Conservation (phyloP, 2,888 invertebrate genomes). For the Oegoconia quadripuncta region DNA sequence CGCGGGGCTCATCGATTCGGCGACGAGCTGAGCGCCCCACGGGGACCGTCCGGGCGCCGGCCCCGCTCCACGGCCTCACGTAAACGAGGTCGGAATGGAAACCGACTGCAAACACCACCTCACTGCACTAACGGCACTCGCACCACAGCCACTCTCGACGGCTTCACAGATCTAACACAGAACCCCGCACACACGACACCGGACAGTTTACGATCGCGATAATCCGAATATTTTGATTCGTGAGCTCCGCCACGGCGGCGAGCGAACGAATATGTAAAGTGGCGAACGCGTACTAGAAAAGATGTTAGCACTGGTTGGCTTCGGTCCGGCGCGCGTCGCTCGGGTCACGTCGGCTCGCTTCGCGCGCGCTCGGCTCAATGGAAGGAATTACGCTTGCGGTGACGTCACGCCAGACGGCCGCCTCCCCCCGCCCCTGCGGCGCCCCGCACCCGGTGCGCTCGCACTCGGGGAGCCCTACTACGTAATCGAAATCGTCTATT, state of each 20-base stretch:
- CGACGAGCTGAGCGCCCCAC: constrained; percentile 30
- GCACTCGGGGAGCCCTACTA: constrained; percentile 10
- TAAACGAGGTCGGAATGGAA: constrained; percentile 62
- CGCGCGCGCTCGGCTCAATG: constrained; percentile 58
- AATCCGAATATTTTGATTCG: constrained; percentile 24
- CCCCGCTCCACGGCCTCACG: constrained; percentile 43
- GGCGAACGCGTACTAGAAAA: constrained; percentile 70
- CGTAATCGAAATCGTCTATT: too few relatives aligned
- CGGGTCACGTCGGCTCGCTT: constrained; percentile 47
- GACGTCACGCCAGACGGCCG: constrained; percentile 51
- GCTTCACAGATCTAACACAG: constrained; percentile 5
- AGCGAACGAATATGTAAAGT: constrained; percentile 45
- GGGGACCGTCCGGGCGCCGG: constrained; percentile 42
- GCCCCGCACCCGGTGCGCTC: constrained; percentile 10
- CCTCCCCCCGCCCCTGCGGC: constrained; percentile 12
- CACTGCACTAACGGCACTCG: constrained; percentile 39
- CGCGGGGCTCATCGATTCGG: constrained; percentile 56
- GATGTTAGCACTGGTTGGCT: constrained; percentile 58
- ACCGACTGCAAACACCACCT: constrained; percentile 46
- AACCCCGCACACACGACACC: constrained; percentile 24
- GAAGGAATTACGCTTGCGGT: constrained; percentile 55
- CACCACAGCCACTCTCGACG: constrained; percentile 21
- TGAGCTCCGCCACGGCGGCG: constrained; percentile 34
- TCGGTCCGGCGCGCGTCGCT: constrained; percentile 43
- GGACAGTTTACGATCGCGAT: constrained; percentile 30